Percentiles rank a stretch among this genome's conserved stretches.
These are phyloP conservation scores for Pygocentrus nattereri DNA, from an alignment of 2,797 vertebrate genomes.

Conservation along the genomic window DNA sequence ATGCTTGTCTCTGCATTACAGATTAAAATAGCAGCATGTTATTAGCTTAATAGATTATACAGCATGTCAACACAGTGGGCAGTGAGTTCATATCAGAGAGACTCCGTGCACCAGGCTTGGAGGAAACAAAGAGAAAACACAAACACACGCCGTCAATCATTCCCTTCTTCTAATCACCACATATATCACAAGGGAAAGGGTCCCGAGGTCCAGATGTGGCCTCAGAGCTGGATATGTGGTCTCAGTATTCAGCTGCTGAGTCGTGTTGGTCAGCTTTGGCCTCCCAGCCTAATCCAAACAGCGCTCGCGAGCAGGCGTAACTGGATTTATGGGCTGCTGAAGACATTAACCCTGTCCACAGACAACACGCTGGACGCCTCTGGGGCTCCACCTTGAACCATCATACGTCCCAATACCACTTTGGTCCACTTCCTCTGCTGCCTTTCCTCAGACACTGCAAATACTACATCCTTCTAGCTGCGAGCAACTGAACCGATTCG, in stretches of 20 bases:
- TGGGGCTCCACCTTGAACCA: background rate
- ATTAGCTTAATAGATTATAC: slow-evolving; percentile 64
- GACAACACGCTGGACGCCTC: background rate
- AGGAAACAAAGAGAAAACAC: slow-evolving; percentile 58
- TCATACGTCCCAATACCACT: background rate
- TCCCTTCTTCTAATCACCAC: background rate
- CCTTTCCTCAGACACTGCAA: background rate
- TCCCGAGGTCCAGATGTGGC: background rate
- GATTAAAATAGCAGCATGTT: slow-evolving; percentile 61
- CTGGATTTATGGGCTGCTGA: slow-evolving; percentile 38
- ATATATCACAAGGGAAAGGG: background rate
- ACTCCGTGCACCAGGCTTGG: slow-evolving; percentile 39
- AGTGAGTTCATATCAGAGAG: slow-evolving; percentile 26
- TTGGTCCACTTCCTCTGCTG: too few relatives aligned
- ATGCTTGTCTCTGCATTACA: slow-evolving; percentile 64
- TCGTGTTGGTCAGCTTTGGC: background rate
- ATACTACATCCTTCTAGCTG: background rate
- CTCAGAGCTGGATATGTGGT: background rate
- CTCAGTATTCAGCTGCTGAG: slow-evolving; percentile 1
- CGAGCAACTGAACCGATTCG: too few relatives aligned
- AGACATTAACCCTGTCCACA: slow-evolving; percentile 9
- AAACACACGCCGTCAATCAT: background rate
- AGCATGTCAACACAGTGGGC: slow-evolving; percentile 48
- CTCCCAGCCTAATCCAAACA: slow-evolving; percentile 14
- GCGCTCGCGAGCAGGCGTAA: slow-evolving; percentile 42